Evolutionary conservation across 2,797 vertebrate species (phyloP), one percentile per base, ranked within the genome.

Genomic region (Mus spretus): DNA sequence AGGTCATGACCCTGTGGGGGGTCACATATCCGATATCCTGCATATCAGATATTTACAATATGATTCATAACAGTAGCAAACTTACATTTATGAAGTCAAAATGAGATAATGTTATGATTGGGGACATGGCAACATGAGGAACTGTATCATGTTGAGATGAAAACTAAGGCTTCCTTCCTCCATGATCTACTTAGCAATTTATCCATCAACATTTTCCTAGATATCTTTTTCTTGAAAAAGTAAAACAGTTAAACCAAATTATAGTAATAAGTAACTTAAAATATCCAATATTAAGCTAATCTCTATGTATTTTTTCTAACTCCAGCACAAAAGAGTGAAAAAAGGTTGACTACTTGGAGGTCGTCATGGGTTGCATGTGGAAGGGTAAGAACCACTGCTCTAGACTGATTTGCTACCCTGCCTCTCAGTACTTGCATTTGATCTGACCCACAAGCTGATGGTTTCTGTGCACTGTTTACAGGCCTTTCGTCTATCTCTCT

Each of bases 351-450:
- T 24, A 61, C 59, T 61, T 24, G 8, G 24, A 61, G 59, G 59
- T 61, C 22, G 10, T 26, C 59, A 61, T 61, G 59, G 59, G 59
- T 22, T 26, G 59, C 12, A 26, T 28, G 26, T 44, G 74, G 37
- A 26, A 44, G 11, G 22, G 3, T 37, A n/a, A 26, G 40, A 44
- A 2, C 37, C 74, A 44, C 72, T 75, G 37, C 65, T 95, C 84
- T 80, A 83, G 81, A 92, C 80, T 47, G 61, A 74, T 78, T 63
- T 77, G 31, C 65, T 59, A 2, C 20, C 17, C 20, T 91, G 91
- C 22, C 26, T 90, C 86, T 88, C 55, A 63, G 61, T 67, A 78
- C 9, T 89, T 95, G 2, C 26, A 40, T 79, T 88, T 86, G 84
- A 78, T 40, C 40, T 53, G 61, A 84, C 50, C 84, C 24, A 85